Percentiles rank a stretch among this genome's conserved stretches.
Conservation (phyloP, 2,113 vertebrate species). For the Pogona vitticeps region DNA sequence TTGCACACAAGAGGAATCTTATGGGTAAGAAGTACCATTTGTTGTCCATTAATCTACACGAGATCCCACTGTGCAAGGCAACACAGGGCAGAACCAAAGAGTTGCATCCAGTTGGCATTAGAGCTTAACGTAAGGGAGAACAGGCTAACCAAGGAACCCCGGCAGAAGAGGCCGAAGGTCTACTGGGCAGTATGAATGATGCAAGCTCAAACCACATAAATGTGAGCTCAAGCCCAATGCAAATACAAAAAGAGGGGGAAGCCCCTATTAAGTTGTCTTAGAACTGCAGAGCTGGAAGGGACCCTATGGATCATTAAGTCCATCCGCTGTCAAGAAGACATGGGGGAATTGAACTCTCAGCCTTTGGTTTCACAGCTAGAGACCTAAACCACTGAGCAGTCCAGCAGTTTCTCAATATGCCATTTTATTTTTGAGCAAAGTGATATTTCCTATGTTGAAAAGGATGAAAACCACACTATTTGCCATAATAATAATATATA, state of each 20-base stretch:
- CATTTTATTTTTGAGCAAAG: background rate
- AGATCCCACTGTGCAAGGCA: background rate
- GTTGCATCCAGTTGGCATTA: background rate
- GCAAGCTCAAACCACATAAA: background rate
- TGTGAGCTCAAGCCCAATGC: too few relatives aligned
- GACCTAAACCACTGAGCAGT: too few relatives aligned
- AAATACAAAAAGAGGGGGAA: background rate
- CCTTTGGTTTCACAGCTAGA: too few relatives aligned
- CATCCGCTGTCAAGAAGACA: too few relatives aligned
- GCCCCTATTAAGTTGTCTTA: too few relatives aligned
- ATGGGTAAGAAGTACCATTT: background rate
- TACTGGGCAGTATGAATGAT: background rate
- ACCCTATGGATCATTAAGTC: too few relatives aligned
- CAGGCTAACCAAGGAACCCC: background rate
- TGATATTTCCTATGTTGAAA: background rate
- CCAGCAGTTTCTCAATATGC: background rate
- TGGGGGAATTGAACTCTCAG: too few relatives aligned
- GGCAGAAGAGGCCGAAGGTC: too few relatives aligned
- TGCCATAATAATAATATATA: background rate
- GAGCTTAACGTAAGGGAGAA: background rate
- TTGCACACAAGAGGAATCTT: background rate
- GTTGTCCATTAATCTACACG: background rate
- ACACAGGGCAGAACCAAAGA: background rate
- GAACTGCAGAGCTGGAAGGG: too few relatives aligned
- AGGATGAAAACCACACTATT: background rate